Percentiles rank a stretch among this genome's conserved stretches.
Conservation (phyloP, 1,140 invertebrate genomes). For the Euura lappo region DNA sequence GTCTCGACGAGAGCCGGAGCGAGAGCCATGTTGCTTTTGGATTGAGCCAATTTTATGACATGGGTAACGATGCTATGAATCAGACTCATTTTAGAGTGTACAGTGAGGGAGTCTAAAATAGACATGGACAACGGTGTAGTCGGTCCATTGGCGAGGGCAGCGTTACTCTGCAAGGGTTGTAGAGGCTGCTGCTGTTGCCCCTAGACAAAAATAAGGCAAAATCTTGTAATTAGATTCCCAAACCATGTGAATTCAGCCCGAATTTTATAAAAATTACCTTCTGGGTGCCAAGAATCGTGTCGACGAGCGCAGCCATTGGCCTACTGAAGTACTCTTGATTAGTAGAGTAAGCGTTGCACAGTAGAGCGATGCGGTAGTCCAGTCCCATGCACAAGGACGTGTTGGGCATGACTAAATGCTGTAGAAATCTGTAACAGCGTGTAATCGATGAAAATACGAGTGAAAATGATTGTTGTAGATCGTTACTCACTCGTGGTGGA, state of each 20-base stretch:
- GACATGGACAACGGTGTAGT: conserved; percentile 90
- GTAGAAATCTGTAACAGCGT: conserved; percentile 71
- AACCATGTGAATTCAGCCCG: not conserved
- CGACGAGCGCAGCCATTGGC: conserved; percentile 88
- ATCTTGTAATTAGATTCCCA: not conserved
- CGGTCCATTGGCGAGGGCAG: conserved; percentile 64
- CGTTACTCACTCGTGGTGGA: conserved; percentile 79
- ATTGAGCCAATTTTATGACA: conserved; percentile 86
- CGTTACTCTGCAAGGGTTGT: conserved; percentile 57
- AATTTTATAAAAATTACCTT: conserved; percentile 54
- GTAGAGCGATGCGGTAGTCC: conserved; percentile 88
- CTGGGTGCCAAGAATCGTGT: conserved; percentile 83
- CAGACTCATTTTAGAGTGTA: conserved; percentile 97
- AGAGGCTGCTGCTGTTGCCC: conserved; percentile 55
- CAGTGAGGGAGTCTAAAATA: conserved; percentile 92
- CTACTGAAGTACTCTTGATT: conserved; percentile 84
- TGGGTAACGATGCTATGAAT: conserved; percentile 93
- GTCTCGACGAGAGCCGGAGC: conserved; percentile 94
- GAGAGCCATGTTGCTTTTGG: conserved; percentile 81
- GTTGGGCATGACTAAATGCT: conserved; percentile 79
- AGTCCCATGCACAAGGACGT: conserved; percentile 73
- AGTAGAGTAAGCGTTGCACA: conserved; percentile 95
- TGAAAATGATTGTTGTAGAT: not conserved
- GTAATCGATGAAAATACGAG: not conserved
- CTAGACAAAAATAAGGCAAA: conserved; percentile 27